Base-by-base conservation (phyloP, 2,888 invertebrate genomes). In the Drosophila setosimentum region DNA sequence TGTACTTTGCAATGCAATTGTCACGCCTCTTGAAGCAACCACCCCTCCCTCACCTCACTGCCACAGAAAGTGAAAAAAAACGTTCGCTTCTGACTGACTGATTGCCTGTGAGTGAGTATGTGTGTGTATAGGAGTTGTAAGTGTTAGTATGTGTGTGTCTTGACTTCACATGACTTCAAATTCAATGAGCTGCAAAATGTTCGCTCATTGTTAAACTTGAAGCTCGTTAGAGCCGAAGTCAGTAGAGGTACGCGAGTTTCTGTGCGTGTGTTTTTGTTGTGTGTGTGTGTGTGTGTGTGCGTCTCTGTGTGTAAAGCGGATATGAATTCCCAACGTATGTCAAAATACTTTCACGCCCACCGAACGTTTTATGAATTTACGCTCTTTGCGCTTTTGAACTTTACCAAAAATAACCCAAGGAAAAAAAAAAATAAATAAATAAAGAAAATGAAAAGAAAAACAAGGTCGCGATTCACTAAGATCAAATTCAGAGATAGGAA, bases 131-230 rank as follows among this genome's bases (percentile, higher is more conserved):
- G 35, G 35, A 35, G 35, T 35, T 35, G 35, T 35, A 35, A 35
- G 18, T 16, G 18, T 7, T 7, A 35, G 18, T 18, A 6, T 7
- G 18, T 33, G 33, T 33, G 45, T 67, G 60, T 49, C 40, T 57
- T 62, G 72, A 80, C 82, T 80, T 76, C 89, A 89, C 86, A 88
- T 88, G 86, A 88, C 89, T 86, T 87, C 86, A 89, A 89, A 86
- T 87, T 86, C 86, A 86, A 86, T 86, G 86, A 86, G 86, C 89
- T 86, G 86, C 85, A 71, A 86, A 86, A 86, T 89, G 81, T 83
- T 88, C 84, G 82, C 87, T 84, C 86, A 88, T 86, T 86, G 87
- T 86, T 86, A 74, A 87, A 76, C 82, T 82, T 81, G 72, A 79
- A 87, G 87, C 89, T 87, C 84, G 89, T 86, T 86, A 89, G 82